Evolutionary conservation across 1,140 invertebrate genomes (phyloP).

Genomic region (Zeugodacus cucurbitae): DNA sequence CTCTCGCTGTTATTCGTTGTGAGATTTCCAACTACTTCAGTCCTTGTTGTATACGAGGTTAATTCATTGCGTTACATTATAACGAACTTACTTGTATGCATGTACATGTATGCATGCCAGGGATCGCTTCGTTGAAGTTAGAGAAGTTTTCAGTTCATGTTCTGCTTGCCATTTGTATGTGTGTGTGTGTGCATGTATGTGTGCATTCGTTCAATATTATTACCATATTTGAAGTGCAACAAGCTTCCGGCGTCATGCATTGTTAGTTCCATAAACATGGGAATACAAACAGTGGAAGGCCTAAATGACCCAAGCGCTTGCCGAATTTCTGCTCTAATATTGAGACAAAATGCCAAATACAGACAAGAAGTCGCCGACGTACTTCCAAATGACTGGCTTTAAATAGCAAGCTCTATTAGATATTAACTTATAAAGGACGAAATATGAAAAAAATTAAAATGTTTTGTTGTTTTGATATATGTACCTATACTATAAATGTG

Average conservation of each 20-base stretch:
- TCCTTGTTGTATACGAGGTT: background rate
- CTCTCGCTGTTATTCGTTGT: too few species aligned
- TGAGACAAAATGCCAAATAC: too few species aligned
- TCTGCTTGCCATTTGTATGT: background rate
- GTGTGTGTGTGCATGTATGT: background rate
- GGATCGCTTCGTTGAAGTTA: background rate
- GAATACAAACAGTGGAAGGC: background rate
- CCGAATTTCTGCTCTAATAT: too few species aligned
- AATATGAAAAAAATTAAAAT: too few species aligned
- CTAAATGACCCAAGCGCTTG: too few species aligned
- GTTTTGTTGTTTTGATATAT: too few species aligned
- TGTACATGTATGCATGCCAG: background rate
- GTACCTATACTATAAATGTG: too few species aligned
- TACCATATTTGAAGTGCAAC: background rate
- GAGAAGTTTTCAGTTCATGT: background rate
- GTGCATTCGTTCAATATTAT: background rate
- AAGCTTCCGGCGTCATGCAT: background rate
- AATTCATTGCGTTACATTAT: background rate
- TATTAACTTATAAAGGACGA: too few species aligned
- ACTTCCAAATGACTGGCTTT: too few species aligned
- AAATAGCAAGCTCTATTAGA: too few species aligned
- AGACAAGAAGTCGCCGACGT: too few species aligned
- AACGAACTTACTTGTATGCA: background rate
- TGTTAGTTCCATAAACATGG: background rate
- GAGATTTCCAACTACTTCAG: background rate